phyloP scores from a whole-genome alignment of 2,113 vertebrate genomes.

The Macaca fascicularis region DNA sequence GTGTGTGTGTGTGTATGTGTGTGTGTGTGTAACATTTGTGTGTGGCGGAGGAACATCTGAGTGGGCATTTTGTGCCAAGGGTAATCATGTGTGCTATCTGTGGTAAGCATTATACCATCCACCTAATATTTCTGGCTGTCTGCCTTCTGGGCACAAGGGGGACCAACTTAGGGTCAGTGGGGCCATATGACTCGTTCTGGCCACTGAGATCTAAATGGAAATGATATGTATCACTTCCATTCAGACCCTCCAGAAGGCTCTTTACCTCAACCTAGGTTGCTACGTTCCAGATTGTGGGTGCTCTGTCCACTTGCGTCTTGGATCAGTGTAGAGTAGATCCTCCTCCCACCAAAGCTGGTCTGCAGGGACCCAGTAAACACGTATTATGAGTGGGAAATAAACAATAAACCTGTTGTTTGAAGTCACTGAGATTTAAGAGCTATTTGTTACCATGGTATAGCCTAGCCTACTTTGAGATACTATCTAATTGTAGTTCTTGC shows the following conservation, averaged over 20 bases:
- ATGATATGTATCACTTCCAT: background rate
- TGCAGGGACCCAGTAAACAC: background rate
- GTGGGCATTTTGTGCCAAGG: background rate
- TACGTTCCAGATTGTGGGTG: background rate
- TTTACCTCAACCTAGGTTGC: background rate
- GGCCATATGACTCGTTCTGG: too few relatives aligned
- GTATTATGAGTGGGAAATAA: background rate
- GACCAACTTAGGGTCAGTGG: too few relatives aligned
- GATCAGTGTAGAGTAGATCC: background rate
- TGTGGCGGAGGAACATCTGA: background rate
- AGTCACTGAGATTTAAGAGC: background rate
- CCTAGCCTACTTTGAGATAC: background rate
- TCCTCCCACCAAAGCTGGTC: background rate
- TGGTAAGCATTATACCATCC: background rate
- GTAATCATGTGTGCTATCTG: background rate
- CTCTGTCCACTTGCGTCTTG: background rate
- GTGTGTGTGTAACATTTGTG: too few relatives aligned
- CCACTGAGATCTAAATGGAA: background rate
- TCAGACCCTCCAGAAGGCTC: background rate
- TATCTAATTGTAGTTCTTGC: background rate
- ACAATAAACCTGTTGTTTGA: background rate
- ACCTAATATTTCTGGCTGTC: background rate
- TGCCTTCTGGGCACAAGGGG: background rate
- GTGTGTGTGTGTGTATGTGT: rapidly evolving
- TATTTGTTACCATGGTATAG: background rate